phyloP scores from a whole-genome alignment of 2,888 invertebrate genomes.

The Ophioninae sp. region DNA sequence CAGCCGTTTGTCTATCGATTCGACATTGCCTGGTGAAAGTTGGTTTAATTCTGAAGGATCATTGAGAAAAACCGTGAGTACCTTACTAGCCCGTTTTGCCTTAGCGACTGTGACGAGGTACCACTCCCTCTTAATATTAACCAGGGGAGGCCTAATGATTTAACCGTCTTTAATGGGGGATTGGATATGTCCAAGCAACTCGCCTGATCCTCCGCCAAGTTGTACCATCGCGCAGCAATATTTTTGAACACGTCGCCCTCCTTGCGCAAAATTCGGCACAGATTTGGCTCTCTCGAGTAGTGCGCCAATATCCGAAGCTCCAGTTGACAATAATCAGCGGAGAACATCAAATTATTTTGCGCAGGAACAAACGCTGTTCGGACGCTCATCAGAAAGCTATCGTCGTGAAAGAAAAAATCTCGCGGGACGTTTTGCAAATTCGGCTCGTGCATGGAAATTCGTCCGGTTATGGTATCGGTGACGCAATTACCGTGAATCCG shows the following conservation, averaged over 20 bases:
- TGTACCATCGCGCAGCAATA: constrained; percentile 93
- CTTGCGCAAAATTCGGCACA: constrained; percentile 86
- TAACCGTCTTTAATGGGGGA: not conserved
- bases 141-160: not conserved
- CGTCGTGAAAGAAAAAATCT: constrained; percentile 85
- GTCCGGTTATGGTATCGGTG: constrained; percentile 88
- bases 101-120: too few species aligned
- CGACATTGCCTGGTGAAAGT: too few species aligned
- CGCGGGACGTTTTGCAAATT: constrained; percentile 96
- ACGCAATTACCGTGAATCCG: constrained; percentile 87
- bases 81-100: too few species aligned
- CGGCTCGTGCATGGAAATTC: constrained; percentile 95
- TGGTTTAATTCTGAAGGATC: too few species aligned
- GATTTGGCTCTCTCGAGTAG: constrained; percentile 88
- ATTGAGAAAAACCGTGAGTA: too few species aligned
- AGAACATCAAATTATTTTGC: constrained; percentile 86
- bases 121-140: not conserved
- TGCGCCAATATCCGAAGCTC: constrained; percentile 97
- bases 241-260: constrained; percentile 91
- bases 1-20: too few species aligned
- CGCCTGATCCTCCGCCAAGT: constrained; percentile 85
- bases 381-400: constrained; percentile 82
- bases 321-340: constrained; percentile 98
- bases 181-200: constrained; percentile 22
- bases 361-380: constrained; percentile 87